A percentile compares a stretch with the other conserved stretches of the same genome.
These are phyloP conservation scores for Ceuthmochares aereus DNA, from an alignment of 2,113 vertebrate genomes.

Conservation along the genomic window DNA sequence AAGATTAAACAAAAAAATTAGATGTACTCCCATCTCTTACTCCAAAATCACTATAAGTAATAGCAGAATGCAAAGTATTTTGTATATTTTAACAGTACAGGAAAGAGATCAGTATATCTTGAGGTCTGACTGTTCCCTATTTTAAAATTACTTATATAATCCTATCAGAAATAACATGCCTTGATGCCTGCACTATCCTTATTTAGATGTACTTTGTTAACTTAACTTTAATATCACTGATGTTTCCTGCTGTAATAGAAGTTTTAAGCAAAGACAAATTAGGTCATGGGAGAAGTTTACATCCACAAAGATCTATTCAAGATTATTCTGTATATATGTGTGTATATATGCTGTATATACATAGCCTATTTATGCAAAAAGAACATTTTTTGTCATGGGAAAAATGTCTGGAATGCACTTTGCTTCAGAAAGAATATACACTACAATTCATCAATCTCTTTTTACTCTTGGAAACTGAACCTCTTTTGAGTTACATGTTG, in stretches of 20 bases:
- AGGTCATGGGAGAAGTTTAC: neutral
- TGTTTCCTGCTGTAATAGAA: neutral
- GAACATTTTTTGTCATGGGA: slow-evolving; percentile 52
- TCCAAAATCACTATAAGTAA: neutral
- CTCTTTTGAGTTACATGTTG: neutral
- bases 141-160: neutral
- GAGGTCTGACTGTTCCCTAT: neutral
- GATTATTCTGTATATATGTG: neutral
- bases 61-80: neutral
- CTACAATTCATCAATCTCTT: neutral
- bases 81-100: neutral
- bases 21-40: neutral
- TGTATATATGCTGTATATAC: neutral
- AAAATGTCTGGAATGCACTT: slow-evolving; percentile 60
- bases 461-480: neutral
- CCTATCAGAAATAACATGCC: neutral
- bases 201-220: neutral
- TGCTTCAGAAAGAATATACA: neutral
- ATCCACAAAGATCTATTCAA: neutral
- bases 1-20: neutral
- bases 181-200: neutral
- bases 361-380: neutral
- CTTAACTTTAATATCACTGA: neutral
- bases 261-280: neutral
- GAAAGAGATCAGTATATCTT: neutral